phyloP scores from a whole-genome alignment of 2,888 invertebrate species.

The Ommatoiulus sabulosus region DNA sequence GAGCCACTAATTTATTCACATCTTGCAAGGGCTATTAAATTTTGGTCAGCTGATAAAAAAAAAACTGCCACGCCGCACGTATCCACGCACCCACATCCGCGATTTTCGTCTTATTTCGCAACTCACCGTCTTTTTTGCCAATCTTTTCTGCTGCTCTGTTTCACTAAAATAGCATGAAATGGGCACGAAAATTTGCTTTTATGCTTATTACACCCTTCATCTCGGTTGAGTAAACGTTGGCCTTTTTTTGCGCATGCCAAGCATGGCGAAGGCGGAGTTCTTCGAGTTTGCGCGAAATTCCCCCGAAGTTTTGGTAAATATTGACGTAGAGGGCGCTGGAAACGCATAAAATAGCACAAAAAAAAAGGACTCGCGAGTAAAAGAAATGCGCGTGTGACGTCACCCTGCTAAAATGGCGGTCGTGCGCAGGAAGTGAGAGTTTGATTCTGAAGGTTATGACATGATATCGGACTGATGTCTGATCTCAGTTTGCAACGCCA shows the following conservation, averaged over 20 bases:
- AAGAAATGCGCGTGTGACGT: too few species aligned
- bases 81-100: background rate
- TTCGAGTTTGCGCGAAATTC: too few species aligned
- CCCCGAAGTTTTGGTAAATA: too few species aligned
- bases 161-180: conserved; percentile 1
- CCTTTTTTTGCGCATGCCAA: background rate
- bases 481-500: background rate
- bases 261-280: too few species aligned
- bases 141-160: background rate
- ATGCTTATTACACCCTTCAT: conserved; percentile 1
- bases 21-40: background rate
- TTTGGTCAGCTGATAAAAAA: background rate
- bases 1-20: background rate
- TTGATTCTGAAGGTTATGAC: too few species aligned
- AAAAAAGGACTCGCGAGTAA: too few species aligned
- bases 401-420: too few species aligned
- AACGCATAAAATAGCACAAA: too few species aligned
- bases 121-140: background rate
- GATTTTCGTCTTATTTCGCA: background rate
- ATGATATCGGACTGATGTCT: too few species aligned
- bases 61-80: background rate
- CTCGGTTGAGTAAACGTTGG: background rate
- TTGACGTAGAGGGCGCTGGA: too few species aligned
- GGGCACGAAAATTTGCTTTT: background rate
- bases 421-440: too few species aligned